Base-by-base conservation (phyloP, 2,113 vertebrate species). In the Lucifuga dentata region DNA sequence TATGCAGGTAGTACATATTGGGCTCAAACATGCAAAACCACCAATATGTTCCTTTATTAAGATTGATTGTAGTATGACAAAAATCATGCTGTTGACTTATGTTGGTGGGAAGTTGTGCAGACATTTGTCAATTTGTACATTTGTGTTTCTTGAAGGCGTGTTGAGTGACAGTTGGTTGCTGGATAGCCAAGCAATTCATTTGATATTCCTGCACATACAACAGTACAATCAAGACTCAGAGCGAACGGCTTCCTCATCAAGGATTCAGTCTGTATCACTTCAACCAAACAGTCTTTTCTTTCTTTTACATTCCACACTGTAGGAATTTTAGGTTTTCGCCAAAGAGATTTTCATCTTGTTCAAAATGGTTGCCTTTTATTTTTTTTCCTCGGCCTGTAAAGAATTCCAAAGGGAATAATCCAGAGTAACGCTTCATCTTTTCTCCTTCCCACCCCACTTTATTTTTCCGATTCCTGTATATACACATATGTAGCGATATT, bases 401-500 rank as follows among this genome's bases (percentile, higher is more conserved):
- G 26, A 68, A 57, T 26, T 81, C 71, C 58, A 59, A 74, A 58
- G 62, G 66, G 53, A 64, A 80, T 68, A 40, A 41, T 65, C 68
- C 60, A 33, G 21, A 66, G 44, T 64, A 71, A 79, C 55, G 29
- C 43, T 26, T 73, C 15, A 21, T 33, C 9, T 45, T 33, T 24
- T 50, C 19, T 40, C 40, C 44, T 48, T 35, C 17, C 33, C 11
- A 24, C 17, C 33, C 23, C 3, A 5, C 48, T 57, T 64, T 64
- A 13, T n/a, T 64, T 72, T 67, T 49, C 17, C 39, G 23, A 49
- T 50, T 86, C 70, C 57, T 90, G 86, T 91, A 88, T 83, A 91
- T 89, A 90, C 88, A 84, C 87, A 72, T 83, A 86, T 85, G 89
- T 90, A 89, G 81, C 87, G 83, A 64, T 84, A 88, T 81, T 60